These are phyloP conservation scores for Phoenicopterus ruber DNA, from an alignment of 2,113 vertebrate species.

Conservation along the genomic window DNA sequence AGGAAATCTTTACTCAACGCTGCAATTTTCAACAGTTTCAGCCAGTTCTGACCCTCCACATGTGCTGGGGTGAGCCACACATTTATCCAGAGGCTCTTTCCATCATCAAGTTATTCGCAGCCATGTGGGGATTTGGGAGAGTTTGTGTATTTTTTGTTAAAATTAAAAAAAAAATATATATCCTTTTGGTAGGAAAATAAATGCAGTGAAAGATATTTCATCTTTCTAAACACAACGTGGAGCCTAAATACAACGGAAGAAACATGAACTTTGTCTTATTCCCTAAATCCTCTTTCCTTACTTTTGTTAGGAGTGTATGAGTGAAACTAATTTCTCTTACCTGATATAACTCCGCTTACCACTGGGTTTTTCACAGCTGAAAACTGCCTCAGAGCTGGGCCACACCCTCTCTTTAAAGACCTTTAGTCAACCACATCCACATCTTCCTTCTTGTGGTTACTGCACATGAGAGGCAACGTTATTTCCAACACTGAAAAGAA, in stretches of 20 bases:
- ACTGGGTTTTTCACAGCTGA: not conserved
- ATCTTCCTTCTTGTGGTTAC: not conserved
- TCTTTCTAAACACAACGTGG: not conserved
- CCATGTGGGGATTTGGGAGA: not conserved
- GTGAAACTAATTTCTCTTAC: not conserved
- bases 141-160: not conserved
- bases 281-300: not conserved
- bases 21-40: not conserved
- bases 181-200: not conserved
- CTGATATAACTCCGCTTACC: fast-evolving
- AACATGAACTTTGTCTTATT: not conserved
- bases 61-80: not conserved
- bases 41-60: not conserved
- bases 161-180: not conserved
- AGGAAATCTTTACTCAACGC: not conserved
- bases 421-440: not conserved
- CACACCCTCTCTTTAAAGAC: not conserved
- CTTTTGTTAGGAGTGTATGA: not conserved
- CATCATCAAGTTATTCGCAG: not conserved
- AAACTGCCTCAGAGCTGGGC: not conserved
- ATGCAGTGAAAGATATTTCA: not conserved
- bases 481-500: not conserved
- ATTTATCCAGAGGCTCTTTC: not conserved
- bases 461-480: not conserved
- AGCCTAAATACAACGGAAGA: not conserved